These are phyloP conservation scores for Diploptera punctata DNA, from an alignment of 2,888 invertebrate species.

Conservation along the genomic window DNA sequence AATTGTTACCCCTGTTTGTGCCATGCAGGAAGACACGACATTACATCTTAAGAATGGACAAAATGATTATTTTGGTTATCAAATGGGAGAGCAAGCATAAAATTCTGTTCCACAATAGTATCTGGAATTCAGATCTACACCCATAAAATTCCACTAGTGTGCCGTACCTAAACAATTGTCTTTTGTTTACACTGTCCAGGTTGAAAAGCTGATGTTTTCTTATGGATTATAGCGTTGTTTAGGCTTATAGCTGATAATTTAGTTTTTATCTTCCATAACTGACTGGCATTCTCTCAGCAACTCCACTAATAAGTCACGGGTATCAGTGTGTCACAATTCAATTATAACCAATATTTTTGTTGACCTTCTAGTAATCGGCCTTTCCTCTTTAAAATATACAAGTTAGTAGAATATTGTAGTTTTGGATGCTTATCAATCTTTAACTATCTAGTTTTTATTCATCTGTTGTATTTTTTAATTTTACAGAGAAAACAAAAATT, in stretches of 20 bases:
- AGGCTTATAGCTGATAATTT: conserved; percentile 13
- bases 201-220: background rate
- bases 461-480: too few relatives aligned
- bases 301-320: conserved; percentile 1
- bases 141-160: background rate
- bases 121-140: background rate
- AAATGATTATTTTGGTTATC: background rate
- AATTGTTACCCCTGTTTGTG: background rate
- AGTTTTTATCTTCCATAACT: background rate
- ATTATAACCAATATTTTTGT: too few relatives aligned
- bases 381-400: too few relatives aligned
- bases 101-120: conserved; percentile 9
- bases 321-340: too few relatives aligned
- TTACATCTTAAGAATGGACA: background rate
- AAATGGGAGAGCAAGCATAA: conserved; percentile 1
- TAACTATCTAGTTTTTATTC: too few relatives aligned
- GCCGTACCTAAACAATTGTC: conserved; percentile 1
- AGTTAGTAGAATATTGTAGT: too few relatives aligned
- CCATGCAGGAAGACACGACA: background rate
- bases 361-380: too few relatives aligned
- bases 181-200: conserved; percentile 14
- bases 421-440: too few relatives aligned
- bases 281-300: too few relatives aligned
- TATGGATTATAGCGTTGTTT: background rate
- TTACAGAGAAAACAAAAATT: too few relatives aligned